Conservation (phyloP, 1,140 invertebrate genomes). For the Drosophila arizonae region DNA sequence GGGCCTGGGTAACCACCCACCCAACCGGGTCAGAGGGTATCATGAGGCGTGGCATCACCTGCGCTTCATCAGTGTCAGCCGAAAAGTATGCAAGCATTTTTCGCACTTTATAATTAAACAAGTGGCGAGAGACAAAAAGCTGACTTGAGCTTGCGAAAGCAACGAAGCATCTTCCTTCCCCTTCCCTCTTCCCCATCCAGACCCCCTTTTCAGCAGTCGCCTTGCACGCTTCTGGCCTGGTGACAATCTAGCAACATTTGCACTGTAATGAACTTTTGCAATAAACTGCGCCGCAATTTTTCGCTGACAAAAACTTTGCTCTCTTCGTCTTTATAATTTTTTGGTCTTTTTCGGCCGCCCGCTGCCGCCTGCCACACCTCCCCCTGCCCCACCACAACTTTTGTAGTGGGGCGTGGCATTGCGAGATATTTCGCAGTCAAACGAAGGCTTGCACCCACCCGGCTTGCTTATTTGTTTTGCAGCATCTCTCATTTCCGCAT, state of each 20-base stretch:
- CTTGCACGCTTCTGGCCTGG: background rate
- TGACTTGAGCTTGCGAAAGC: conserved; percentile 51
- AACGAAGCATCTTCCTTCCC: background rate
- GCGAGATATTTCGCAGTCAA: no score
- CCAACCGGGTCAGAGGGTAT: background rate
- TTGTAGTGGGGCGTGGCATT: background rate
- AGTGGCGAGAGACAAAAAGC: conserved; percentile 72
- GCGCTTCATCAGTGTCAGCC: conserved; percentile 77
- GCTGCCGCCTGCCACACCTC: no score
- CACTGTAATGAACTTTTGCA: conserved; percentile 81
- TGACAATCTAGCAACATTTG: conserved; percentile 69
- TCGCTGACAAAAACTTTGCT: conserved; percentile 64
- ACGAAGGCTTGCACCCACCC: conserved; percentile 5
- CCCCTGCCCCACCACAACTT: background rate
- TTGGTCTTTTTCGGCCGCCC: conserved; percentile 23
- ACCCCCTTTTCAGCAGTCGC: no score
- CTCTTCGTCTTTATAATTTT: background rate
- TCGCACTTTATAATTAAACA: conserved; percentile 81
- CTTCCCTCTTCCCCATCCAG: background rate
- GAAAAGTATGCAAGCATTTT: conserved; percentile 79
- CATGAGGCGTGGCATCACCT: conserved; percentile 53
- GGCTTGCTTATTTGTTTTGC: conserved; percentile 73
- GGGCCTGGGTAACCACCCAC: no score
- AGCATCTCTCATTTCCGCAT: conserved; percentile 71
- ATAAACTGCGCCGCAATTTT: conserved; percentile 80